A percentile compares a stretch with the other conserved stretches of the same genome.
Conservation (phyloP, 53 echinoderm and acorn worm genomes). For the Holothuria scabra region DNA sequence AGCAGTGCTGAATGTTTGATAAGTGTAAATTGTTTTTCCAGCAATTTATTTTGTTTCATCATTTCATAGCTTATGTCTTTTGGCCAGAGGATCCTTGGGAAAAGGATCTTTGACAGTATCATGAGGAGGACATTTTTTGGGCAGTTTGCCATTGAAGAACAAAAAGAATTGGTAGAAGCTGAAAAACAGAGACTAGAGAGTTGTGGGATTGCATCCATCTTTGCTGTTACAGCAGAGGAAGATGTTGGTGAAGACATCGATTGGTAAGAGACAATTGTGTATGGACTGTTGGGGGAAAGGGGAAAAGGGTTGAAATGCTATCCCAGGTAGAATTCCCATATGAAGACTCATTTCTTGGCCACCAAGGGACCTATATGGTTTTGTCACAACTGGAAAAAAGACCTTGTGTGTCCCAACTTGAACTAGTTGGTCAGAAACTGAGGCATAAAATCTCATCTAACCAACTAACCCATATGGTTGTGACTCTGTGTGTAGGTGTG, state of each 20-base stretch:
- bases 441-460: too few relatives aligned
- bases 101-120: constrained; percentile 56
- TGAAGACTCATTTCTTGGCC: too few relatives aligned
- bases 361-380: too few relatives aligned
- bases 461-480: too few relatives aligned
- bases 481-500: too few relatives aligned
- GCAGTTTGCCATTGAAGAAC: constrained; percentile 79
- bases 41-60: background rate
- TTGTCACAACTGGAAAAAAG: too few relatives aligned
- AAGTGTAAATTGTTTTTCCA: too few relatives aligned
- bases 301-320: background rate
- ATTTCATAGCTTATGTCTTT: constrained; percentile 74
- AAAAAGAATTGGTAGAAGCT: constrained; percentile 50
- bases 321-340: too few relatives aligned
- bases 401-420: too few relatives aligned
- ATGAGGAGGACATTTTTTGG: constrained; percentile 86
- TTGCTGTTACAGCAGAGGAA: constrained; percentile 82
- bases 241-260: constrained; percentile 64
- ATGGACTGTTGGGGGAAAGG: background rate
- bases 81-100: constrained; percentile 67
- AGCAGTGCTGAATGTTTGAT: too few relatives aligned
- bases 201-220: constrained; percentile 69
- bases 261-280: constrained; percentile 27
- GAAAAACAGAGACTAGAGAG: constrained; percentile 41
- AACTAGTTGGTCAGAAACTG: too few relatives aligned